A percentile compares a stretch with the other conserved stretches of the same genome.
These are phyloP conservation scores for Sericinus montela DNA, from an alignment of 2,888 invertebrate genomes.

Conservation along the genomic window DNA sequence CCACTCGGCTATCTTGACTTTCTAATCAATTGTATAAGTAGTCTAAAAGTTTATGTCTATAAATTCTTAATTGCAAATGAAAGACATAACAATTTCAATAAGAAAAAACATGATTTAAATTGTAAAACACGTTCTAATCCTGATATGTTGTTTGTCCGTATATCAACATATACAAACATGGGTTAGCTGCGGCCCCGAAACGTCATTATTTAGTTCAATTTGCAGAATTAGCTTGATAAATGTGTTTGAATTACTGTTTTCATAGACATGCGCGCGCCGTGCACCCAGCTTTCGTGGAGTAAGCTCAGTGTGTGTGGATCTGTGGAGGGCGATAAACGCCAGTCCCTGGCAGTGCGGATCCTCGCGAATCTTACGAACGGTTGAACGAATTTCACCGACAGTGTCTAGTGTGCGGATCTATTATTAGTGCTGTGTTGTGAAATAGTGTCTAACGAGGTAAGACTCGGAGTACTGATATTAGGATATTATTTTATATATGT, in stretches of 20 bases:
- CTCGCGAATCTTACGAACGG: constrained; percentile 5
- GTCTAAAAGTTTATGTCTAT: too few relatives aligned
- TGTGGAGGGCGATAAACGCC: constrained; percentile 19
- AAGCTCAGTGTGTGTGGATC: constrained; percentile 44
- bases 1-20: too few relatives aligned
- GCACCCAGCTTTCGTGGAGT: constrained; percentile 40
- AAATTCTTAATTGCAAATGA: too few relatives aligned
- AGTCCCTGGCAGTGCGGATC: neutral
- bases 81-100: too few relatives aligned
- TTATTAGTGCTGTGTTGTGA: constrained; percentile 23
- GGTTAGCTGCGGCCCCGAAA: constrained; percentile 48
- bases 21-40: too few relatives aligned
- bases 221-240: constrained; percentile 73
- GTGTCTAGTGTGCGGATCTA: constrained; percentile 15
- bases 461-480: neutral
- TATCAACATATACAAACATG: constrained; percentile 48
- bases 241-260: constrained; percentile 73
- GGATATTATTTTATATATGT: too few relatives aligned
- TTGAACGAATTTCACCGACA: constrained; percentile 15
- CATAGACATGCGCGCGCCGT: constrained; percentile 69
- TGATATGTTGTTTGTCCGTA: constrained; percentile 45
- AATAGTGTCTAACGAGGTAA: constrained; percentile 13
- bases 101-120: neutral
- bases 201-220: constrained; percentile 75
- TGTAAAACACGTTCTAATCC: neutral